These are phyloP conservation scores for Aporophyla lueneburgensis DNA, from an alignment of 2,888 invertebrate genomes.

Conservation along the genomic window DNA sequence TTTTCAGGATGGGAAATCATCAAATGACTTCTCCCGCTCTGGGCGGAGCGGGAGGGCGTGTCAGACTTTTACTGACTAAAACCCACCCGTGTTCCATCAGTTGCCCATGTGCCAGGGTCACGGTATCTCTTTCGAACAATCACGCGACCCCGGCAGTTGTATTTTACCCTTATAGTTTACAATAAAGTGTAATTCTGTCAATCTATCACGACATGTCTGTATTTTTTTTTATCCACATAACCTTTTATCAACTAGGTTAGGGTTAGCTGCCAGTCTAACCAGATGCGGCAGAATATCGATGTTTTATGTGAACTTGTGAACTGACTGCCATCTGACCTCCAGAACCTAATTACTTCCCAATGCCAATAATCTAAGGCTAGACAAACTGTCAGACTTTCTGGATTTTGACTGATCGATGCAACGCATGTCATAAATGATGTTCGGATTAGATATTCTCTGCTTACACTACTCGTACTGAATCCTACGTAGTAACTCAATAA, in stretches of 20 bases:
- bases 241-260: conserved; percentile 47
- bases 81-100: too few relatives aligned
- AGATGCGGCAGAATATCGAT: conserved; percentile 37
- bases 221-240: conserved; percentile 10
- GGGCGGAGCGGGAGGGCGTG: too few relatives aligned
- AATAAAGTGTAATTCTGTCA: background rate
- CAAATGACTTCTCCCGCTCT: too few relatives aligned
- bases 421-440: background rate
- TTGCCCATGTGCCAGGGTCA: too few relatives aligned
- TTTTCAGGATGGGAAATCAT: too few relatives aligned
- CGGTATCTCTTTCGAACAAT: too few relatives aligned
- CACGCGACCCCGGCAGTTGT: too few relatives aligned
- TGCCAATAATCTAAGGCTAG: background rate
- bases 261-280: conserved; percentile 27
- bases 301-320: conserved; percentile 21
- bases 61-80: too few relatives aligned
- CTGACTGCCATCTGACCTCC: conserved; percentile 5
- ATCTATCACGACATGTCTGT: background rate
- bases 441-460: background rate
- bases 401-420: too few relatives aligned
- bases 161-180: background rate
- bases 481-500: background rate
- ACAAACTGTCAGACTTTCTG: background rate
- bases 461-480: too few relatives aligned
- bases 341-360: background rate